A percentile compares a stretch with the other conserved stretches of the same genome.
Conservation (phyloP, 1,140 invertebrate species). For the Atopsyche davidsoni region DNA sequence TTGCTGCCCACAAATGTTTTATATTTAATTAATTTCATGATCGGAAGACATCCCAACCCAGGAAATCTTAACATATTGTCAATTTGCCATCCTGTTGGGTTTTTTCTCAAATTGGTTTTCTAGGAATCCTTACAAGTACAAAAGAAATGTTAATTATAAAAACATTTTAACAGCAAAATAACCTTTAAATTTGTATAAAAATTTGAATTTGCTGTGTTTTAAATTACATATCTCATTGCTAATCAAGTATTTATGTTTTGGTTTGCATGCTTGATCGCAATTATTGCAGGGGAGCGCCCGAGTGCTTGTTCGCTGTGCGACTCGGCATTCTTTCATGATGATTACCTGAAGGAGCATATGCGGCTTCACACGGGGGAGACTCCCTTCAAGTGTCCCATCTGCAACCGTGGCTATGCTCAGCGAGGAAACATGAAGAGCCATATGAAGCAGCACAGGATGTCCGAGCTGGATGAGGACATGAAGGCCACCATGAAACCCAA, state of each 20-base stretch:
- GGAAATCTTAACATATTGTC: no score
- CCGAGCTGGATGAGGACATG: constrained; percentile 37
- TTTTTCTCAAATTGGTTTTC: no score
- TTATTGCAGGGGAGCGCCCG: constrained; percentile 38
- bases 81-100: no score
- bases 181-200: no score
- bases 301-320: constrained; percentile 41
- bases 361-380: constrained; percentile 68
- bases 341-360: constrained; percentile 59
- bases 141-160: no score
- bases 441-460: constrained; percentile 41
- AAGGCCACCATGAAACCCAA: constrained; percentile 42
- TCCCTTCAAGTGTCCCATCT: constrained; percentile 66
- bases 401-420: constrained; percentile 59
- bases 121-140: no score
- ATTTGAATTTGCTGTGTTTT: no score
- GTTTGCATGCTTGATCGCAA: no score
- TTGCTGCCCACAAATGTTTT: neutral
- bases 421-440: constrained; percentile 51
- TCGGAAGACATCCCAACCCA: neutral
- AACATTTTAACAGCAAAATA: no score
- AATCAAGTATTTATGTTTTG: no score
- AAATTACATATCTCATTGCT: no score
- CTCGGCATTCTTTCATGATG: constrained; percentile 41
- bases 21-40: neutral